A percentile compares a stretch with the other conserved stretches of the same genome.
phyloP scores from a whole-genome alignment of 2,888 invertebrate genomes.

The Mimachlamys varia region DNA sequence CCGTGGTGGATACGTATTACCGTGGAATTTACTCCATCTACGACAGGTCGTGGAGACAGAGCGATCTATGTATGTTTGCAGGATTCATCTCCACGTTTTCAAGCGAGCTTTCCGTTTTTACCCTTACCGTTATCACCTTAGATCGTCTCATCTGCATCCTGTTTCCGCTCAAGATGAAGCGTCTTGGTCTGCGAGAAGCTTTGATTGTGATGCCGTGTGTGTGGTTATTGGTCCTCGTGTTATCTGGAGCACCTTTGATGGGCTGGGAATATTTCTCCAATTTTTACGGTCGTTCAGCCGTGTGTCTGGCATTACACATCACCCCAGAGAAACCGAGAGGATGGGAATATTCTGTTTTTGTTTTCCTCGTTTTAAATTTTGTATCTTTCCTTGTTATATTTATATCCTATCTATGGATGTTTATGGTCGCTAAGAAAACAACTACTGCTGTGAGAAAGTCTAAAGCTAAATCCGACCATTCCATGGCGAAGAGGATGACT shows the following conservation, averaged over 20 bases:
- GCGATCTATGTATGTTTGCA: slow-evolving; percentile 76
- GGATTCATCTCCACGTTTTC: slow-evolving; percentile 80
- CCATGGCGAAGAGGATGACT: slow-evolving; percentile 83
- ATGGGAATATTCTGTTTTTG: slow-evolving; percentile 84
- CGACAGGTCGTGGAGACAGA: slow-evolving; percentile 75
- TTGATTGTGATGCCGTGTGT: slow-evolving; percentile 72
- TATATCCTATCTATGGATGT: slow-evolving; percentile 83
- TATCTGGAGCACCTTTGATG: slow-evolving; percentile 73
- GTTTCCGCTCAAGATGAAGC: slow-evolving; percentile 77
- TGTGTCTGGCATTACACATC: slow-evolving; percentile 83
- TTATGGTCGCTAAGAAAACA: slow-evolving; percentile 82
- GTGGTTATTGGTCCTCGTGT: slow-evolving; percentile 72
- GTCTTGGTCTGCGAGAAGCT: slow-evolving; percentile 74
- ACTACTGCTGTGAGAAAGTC: slow-evolving; percentile 80
- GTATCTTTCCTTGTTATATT: slow-evolving; percentile 82
- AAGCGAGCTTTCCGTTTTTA: slow-evolving; percentile 81
- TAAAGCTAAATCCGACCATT: slow-evolving; percentile 79
- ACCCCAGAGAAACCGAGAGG: slow-evolving; percentile 83
- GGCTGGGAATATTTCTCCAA: slow-evolving; percentile 81
- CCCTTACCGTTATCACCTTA: slow-evolving; percentile 81
- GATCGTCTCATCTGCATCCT: slow-evolving; percentile 81
- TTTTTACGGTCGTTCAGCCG: slow-evolving; percentile 83
- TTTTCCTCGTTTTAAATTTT: slow-evolving; percentile 83
- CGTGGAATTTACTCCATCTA: slow-evolving; percentile 81
- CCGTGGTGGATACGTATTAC: slow-evolving; percentile 78